Percentiles rank a stretch among this genome's conserved stretches.
phyloP scores from a whole-genome alignment of 2,888 invertebrate genomes.

The Ceratothoa steindachneri region DNA sequence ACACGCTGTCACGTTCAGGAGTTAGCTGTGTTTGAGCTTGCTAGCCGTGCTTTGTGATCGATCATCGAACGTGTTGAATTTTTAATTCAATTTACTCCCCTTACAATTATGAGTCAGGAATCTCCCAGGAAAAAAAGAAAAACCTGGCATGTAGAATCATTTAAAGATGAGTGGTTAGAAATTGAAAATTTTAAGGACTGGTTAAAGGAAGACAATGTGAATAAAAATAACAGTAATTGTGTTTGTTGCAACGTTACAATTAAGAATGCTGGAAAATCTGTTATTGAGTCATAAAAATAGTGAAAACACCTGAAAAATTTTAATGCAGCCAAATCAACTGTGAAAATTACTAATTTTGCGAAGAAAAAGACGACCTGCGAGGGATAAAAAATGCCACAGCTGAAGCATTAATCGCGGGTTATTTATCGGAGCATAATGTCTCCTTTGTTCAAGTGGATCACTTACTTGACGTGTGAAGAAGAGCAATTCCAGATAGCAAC shows the following conservation, averaged over 20 bases:
- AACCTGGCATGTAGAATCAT: neutral
- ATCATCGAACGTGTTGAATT: too few species aligned
- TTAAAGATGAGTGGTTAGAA: neutral
- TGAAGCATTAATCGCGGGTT: neutral
- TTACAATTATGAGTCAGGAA: neutral
- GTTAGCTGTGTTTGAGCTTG: too few species aligned
- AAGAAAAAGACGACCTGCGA: neutral
- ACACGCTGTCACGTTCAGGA: too few species aligned
- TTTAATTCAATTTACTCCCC: too few species aligned
- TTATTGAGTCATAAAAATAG: too few species aligned
- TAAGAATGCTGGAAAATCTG: neutral
- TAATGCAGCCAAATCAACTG: too few species aligned
- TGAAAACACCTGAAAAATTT: too few species aligned
- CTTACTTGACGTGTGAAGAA: neutral
- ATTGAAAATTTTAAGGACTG: neutral
- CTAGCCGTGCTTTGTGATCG: too few species aligned
- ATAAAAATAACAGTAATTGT: neutral
- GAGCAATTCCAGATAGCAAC: slow-evolving; percentile 19
- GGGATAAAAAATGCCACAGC: neutral
- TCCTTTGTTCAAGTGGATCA: neutral
- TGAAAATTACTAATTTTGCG: neutral
- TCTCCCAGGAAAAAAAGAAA: neutral
- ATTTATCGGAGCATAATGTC: neutral
- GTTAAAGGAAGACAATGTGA: neutral
- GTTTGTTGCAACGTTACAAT: neutral